Evolutionary conservation across 1,140 invertebrate genomes (phyloP).

Genomic region (Philopotamus ludificatus): DNA sequence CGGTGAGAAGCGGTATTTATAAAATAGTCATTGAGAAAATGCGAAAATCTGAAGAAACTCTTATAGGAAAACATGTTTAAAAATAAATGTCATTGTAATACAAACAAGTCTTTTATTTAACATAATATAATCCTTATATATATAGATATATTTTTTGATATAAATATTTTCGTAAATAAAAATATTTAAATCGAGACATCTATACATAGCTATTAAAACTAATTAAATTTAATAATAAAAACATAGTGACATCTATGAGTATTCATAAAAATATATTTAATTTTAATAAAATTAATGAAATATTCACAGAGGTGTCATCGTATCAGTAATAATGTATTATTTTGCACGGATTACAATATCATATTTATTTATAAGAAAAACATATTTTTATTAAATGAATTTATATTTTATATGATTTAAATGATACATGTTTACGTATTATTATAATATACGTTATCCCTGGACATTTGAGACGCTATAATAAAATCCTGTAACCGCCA

Average conservation of each 20-base stretch:
- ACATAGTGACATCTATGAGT: too few species aligned
- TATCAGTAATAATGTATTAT: too few species aligned
- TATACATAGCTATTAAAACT: neutral
- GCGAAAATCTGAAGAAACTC: slow-evolving; percentile 12
- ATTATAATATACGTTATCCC: too few species aligned
- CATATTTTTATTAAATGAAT: too few species aligned
- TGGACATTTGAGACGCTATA: neutral
- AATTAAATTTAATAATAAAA: neutral
- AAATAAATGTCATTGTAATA: slow-evolving; percentile 33
- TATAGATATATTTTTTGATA: neutral
- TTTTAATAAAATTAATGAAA: too few species aligned
- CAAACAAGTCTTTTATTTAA: neutral
- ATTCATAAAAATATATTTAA: too few species aligned
- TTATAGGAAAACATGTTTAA: slow-evolving; percentile 23
- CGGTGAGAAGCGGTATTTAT: slow-evolving; percentile 14
- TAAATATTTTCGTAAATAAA: neutral
- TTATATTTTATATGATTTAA: too few species aligned
- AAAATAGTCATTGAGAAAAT: slow-evolving; percentile 12
- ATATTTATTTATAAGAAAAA: too few species aligned
- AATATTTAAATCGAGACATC: neutral
- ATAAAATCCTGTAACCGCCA: neutral
- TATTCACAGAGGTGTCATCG: too few species aligned
- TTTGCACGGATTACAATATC: too few species aligned
- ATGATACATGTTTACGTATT: too few species aligned
- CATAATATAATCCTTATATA: neutral